phyloP scores from a whole-genome alignment of 2,888 invertebrate species.

The Choreutis nemorana region DNA sequence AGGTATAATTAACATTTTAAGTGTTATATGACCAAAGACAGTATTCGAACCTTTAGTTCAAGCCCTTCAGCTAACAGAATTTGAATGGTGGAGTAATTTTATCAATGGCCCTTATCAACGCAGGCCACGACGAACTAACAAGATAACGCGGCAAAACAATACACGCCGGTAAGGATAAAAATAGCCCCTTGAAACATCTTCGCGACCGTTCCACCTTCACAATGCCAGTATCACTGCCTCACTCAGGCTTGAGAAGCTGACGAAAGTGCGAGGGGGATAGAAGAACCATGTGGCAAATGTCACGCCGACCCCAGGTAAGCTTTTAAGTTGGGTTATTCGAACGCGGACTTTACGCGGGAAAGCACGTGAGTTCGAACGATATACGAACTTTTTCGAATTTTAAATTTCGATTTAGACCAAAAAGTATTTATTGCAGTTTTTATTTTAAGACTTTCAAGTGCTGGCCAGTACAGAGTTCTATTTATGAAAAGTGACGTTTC shows the following conservation, averaged over 20 bases:
- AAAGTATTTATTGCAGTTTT: neutral
- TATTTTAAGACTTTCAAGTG: constrained; percentile 1
- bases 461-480: constrained; percentile 7
- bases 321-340: constrained; percentile 45
- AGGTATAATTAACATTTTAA: no score
- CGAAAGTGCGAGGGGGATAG: constrained; percentile 22
- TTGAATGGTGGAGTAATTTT: constrained; percentile 21
- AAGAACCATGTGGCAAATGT: constrained; percentile 34
- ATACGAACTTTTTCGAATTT: constrained; percentile 22
- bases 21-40: no score
- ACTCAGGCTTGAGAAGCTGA: constrained; percentile 11
- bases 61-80: no score
- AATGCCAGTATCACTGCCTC: constrained; percentile 24
- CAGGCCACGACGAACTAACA: constrained; percentile 30
- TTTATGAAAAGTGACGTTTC: constrained; percentile 8
- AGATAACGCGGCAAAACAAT: constrained; percentile 55
- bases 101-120: constrained; percentile 35
- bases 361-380: constrained; percentile 41
- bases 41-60: no score
- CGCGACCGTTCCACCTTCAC: constrained; percentile 45
- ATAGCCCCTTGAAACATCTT: constrained; percentile 26
- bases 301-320: constrained; percentile 49
- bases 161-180: constrained; percentile 30
- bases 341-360: constrained; percentile 58
- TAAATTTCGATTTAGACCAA: constrained; percentile 11